Percentiles rank a stretch among this genome's conserved stretches.
Conservation (phyloP, 1,140 invertebrate species). For the Phortica variegata region DNA sequence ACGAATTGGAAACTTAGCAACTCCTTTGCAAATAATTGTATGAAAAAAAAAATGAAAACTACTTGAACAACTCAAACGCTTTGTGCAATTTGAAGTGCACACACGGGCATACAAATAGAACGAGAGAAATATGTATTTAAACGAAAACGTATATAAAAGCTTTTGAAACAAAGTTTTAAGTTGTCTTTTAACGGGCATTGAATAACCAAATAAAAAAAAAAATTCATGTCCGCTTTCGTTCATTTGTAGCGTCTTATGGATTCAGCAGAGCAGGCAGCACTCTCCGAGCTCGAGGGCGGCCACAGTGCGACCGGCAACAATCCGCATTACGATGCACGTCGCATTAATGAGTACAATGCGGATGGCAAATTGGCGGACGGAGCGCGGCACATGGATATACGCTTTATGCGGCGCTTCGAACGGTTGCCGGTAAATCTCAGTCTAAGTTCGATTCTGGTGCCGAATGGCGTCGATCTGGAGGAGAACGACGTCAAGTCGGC, state of each 20-base stretch:
- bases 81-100: slow-evolving; percentile 43
- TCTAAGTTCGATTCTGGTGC: slow-evolving; percentile 85
- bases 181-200: not conserved
- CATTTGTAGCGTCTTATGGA: slow-evolving; percentile 79
- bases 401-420: slow-evolving; percentile 76
- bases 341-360: slow-evolving; percentile 69
- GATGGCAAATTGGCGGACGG: slow-evolving; percentile 69
- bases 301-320: slow-evolving; percentile 34
- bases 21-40: no score
- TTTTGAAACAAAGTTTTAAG: slow-evolving; percentile 13
- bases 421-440: slow-evolving; percentile 81
- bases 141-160: no score
- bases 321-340: slow-evolving; percentile 71
- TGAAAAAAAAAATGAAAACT: no score
- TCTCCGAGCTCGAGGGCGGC: slow-evolving; percentile 62
- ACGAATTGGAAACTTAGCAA: no score
- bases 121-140: slow-evolving; percentile 3
- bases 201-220: slow-evolving; percentile 16
- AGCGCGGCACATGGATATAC: slow-evolving; percentile 67
- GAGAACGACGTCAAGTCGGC: slow-evolving; percentile 79
- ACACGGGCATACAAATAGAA: slow-evolving; percentile 36
- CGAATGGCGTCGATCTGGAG: slow-evolving; percentile 74
- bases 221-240: not conserved
- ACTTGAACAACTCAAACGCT: no score
- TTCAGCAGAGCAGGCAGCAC: slow-evolving; percentile 79